Percentiles rank a stretch among this genome's conserved stretches.
Conservation (phyloP, 2,797 vertebrate genomes). For the Scomberomorus guttatus region DNA sequence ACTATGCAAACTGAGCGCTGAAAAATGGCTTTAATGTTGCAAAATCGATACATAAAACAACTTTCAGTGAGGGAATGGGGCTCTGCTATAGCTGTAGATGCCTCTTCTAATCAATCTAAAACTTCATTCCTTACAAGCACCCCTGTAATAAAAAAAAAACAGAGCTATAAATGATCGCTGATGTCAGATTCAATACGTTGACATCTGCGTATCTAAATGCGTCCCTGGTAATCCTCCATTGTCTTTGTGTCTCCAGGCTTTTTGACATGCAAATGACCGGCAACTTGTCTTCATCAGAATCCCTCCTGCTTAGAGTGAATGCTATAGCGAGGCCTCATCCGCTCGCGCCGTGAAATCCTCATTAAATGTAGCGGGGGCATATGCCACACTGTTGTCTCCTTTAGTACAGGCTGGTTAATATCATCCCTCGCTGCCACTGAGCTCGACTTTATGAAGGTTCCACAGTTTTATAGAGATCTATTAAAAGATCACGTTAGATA, state of each 20-base stretch:
- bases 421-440: conserved; percentile 69
- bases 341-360: conserved; percentile 71
- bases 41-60: not conserved
- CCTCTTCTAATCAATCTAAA: conserved; percentile 39
- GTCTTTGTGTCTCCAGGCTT: conserved; percentile 72
- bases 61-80: not conserved
- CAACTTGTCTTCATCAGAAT: conserved; percentile 76
- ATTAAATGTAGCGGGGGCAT: conserved; percentile 65
- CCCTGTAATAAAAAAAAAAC: conserved; percentile 36
- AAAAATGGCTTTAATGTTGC: not conserved
- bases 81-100: not conserved
- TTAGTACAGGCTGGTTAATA: conserved; percentile 51
- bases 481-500: conserved; percentile 14
- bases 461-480: not conserved
- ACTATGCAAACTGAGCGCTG: not conserved
- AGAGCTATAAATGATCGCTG: conserved; percentile 47
- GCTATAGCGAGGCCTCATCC: conserved; percentile 45
- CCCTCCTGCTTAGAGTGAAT: conserved; percentile 61
- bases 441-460: conserved; percentile 11
- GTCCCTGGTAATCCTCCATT: conserved; percentile 68
- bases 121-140: conserved; percentile 7
- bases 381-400: conserved; percentile 59
- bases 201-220: conserved; percentile 76
- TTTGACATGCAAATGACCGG: conserved; percentile 81
- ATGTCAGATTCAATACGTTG: conserved; percentile 64